A percentile compares a stretch with the other conserved stretches of the same genome.
Conservation (phyloP, 2,113 vertebrate genomes). For the Cricetomys ansorgei region DNA sequence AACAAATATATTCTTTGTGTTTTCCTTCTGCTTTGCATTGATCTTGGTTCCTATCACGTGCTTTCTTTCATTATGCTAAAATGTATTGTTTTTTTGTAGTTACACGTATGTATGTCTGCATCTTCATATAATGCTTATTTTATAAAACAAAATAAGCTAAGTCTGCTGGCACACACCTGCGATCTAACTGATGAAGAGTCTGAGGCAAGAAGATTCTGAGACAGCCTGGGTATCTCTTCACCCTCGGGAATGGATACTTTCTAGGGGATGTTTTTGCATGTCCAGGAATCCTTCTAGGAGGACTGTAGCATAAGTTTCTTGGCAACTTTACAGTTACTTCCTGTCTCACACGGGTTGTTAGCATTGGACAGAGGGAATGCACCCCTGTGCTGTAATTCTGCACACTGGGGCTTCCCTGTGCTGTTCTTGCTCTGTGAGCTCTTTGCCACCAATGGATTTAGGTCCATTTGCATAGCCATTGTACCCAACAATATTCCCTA, state of each 20-base stretch:
- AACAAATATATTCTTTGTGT: neutral
- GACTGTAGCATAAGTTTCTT: neutral
- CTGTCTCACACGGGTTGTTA: neutral
- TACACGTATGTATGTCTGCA: neutral
- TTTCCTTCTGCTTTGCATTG: neutral
- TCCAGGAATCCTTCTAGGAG: neutral
- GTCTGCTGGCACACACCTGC: accelerated
- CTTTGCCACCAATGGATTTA: neutral
- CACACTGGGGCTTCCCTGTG: neutral
- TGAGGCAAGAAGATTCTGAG: neutral
- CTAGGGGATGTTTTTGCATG: no score
- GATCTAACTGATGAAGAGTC: neutral
- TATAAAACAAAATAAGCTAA: neutral
- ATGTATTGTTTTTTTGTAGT: neutral
- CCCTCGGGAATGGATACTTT: neutral
- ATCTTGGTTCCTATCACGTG: neutral
- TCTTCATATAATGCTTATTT: neutral
- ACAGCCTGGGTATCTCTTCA: neutral
- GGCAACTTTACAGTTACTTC: neutral
- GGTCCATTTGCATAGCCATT: no score
- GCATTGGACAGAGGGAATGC: accelerated
- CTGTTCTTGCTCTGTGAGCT: neutral
- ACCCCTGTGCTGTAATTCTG: neutral
- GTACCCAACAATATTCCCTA: neutral
- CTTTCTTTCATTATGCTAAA: neutral